A percentile compares a stretch with the other conserved stretches of the same genome.
Evolutionary conservation across 2,888 invertebrate species (phyloP).

Genomic region (Alitta virens): DNA sequence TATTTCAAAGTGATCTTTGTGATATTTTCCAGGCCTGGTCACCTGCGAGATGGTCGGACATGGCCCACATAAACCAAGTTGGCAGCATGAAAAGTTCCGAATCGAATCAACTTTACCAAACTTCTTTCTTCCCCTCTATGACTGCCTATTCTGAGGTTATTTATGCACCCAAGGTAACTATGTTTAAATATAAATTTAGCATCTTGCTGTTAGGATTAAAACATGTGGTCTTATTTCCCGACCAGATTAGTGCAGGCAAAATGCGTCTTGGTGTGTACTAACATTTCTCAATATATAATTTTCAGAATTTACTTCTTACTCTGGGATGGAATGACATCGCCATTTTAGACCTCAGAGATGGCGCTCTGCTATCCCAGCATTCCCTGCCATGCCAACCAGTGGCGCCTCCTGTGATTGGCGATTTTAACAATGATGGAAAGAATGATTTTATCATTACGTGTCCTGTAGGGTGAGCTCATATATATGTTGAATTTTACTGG

Average conservation of each 20-base stretch:
- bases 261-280: too few species aligned
- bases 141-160: slow-evolving; percentile 41
- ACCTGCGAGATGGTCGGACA: slow-evolving; percentile 34
- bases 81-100: neutral
- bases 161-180: slow-evolving; percentile 40
- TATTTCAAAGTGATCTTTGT: too few species aligned
- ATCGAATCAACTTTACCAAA: neutral
- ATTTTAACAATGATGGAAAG: slow-evolving; percentile 51
- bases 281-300: too few species aligned
- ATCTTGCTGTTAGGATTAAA: neutral
- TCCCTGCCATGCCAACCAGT: slow-evolving; percentile 48
- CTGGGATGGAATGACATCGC: slow-evolving; percentile 42
- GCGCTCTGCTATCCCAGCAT: slow-evolving; percentile 44
- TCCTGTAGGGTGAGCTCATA: slow-evolving; percentile 43
- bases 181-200: too few species aligned
- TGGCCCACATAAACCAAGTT: slow-evolving; percentile 17
- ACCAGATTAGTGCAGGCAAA: too few species aligned
- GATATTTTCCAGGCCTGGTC: slow-evolving; percentile 35
- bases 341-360: slow-evolving; percentile 45
- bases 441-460: slow-evolving; percentile 50
- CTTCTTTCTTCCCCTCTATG: slow-evolving; percentile 34
- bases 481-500: neutral
- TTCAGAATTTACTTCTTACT: slow-evolving; percentile 38
- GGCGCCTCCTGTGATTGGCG: slow-evolving; percentile 43
- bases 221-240: neutral